phyloP scores from a whole-genome alignment of 1,140 invertebrate genomes.

The Papilio polyxenes region DNA sequence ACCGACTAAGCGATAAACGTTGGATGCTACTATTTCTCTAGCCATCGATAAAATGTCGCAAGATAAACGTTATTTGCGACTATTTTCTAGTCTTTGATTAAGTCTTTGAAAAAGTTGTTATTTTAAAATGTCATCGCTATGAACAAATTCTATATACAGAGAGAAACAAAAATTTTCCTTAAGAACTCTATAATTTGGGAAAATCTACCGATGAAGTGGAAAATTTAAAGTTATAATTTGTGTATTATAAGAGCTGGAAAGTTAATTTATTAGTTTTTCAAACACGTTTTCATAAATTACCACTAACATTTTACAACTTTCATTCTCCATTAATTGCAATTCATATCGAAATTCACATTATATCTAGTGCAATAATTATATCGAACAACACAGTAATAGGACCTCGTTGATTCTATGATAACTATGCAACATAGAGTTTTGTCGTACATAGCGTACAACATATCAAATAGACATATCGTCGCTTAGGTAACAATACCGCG shows the following conservation, averaged over 20 bases:
- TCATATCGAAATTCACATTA: background rate
- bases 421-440: background rate
- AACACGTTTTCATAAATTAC: no score
- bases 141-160: no score
- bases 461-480: no score
- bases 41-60: conserved; percentile 23
- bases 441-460: background rate
- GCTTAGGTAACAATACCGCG: no score
- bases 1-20: conserved; percentile 38
- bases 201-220: no score
- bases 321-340: background rate
- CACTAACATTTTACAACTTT: background rate
- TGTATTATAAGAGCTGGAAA: no score
- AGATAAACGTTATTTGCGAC: background rate
- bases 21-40: conserved; percentile 17
- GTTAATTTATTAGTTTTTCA: no score
- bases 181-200: no score
- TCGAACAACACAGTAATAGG: background rate
- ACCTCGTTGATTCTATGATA: background rate
- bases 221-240: no score
- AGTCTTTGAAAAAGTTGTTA: no score
- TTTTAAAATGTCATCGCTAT: no score
- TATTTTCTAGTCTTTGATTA: background rate
- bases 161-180: no score
- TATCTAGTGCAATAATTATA: background rate